Conservation (phyloP, 1,140 invertebrate genomes). For the Lucilia cuprina region DNA sequence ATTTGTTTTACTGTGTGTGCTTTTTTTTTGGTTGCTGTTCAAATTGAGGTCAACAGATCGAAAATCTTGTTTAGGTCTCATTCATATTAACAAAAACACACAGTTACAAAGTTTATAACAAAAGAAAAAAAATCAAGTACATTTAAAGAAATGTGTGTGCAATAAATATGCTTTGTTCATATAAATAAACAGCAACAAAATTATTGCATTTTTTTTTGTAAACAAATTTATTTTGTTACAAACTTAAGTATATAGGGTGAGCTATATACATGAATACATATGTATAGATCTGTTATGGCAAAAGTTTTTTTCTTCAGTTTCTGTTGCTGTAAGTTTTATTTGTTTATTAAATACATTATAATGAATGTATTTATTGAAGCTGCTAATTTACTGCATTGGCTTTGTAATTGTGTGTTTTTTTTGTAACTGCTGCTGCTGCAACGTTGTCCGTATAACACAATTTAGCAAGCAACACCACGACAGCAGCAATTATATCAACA, state of each 20-base stretch:
- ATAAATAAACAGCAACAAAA: background rate
- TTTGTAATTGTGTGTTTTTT: background rate
- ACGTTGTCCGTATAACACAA: background rate
- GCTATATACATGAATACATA: background rate
- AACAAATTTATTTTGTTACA: conserved; percentile 2
- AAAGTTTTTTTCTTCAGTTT: too few relatives aligned
- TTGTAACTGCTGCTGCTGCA: background rate
- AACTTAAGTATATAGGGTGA: background rate
- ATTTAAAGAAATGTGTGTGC: background rate
- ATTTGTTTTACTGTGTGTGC: background rate
- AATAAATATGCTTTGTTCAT: conserved; percentile 12
- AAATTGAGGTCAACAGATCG: conserved; percentile 36
- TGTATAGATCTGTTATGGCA: background rate
- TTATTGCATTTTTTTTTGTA: background rate
- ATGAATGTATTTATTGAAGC: background rate
- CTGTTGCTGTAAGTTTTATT: background rate
- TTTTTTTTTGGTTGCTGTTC: conserved; percentile 5
- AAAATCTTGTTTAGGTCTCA: conserved; percentile 31
- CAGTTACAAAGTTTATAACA: background rate
- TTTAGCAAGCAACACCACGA: too few relatives aligned
- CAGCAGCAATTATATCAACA: background rate
- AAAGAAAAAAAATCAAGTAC: background rate
- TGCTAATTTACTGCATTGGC: conserved; percentile 11
- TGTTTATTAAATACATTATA: background rate
- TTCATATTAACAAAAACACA: background rate